phyloP scores from a whole-genome alignment of 2,888 invertebrate species.

The Megastigmus dorsalis region DNA sequence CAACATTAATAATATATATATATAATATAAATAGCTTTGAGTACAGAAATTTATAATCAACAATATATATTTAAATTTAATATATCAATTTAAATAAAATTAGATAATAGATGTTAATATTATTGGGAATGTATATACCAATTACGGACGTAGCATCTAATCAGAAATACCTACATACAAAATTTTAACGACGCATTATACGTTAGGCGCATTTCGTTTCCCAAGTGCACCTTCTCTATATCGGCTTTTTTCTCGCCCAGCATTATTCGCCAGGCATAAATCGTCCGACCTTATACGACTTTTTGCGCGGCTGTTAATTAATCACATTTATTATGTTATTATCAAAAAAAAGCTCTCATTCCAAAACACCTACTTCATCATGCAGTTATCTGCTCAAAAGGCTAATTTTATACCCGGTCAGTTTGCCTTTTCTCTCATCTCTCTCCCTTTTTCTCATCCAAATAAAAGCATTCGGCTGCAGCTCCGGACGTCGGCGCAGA shows the following conservation, averaged over 20 bases:
- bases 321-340: conserved; percentile 48
- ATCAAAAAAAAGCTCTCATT: conserved; percentile 34
- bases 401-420: conserved; percentile 46
- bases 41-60: too few relatives aligned
- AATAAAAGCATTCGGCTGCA: conserved; percentile 40
- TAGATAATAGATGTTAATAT: too few relatives aligned
- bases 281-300: conserved; percentile 13
- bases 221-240: neutral
- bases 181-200: too few relatives aligned
- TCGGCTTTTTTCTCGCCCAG: neutral
- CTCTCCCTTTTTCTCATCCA: conserved; percentile 5
- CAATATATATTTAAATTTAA: too few relatives aligned
- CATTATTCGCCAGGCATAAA: conserved; percentile 35
- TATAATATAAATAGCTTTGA: too few relatives aligned
- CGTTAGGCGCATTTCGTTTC: conserved; percentile 17
- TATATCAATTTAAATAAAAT: too few relatives aligned
- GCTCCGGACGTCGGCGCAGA: neutral
- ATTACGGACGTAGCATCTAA: too few relatives aligned
- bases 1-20: too few relatives aligned
- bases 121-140: too few relatives aligned
- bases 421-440: conserved; percentile 23
- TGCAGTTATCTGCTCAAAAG: conserved; percentile 49
- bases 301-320: conserved; percentile 40
- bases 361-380: conserved; percentile 47
- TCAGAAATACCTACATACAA: too few relatives aligned